A percentile compares a stretch with the other conserved stretches of the same genome.
Conservation (phyloP, 37 sponge, comb jelly and placozoan genomes). For the Cliona cf. orientalis region DNA sequence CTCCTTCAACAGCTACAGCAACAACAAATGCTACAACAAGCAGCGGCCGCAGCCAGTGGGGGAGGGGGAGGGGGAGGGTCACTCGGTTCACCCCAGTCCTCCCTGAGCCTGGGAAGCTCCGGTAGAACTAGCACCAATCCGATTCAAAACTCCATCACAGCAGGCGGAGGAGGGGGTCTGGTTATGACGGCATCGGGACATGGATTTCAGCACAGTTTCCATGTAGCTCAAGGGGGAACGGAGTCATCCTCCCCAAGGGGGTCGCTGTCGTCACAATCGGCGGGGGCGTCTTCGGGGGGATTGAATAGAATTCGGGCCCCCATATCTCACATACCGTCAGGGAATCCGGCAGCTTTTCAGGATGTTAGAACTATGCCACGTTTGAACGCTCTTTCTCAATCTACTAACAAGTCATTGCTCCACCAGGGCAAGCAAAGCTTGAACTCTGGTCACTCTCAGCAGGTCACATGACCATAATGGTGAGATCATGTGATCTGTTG, state of each 20-base stretch:
- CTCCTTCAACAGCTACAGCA: constrained; percentile 11
- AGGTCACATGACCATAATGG: constrained; percentile 26
- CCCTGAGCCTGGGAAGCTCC: neutral
- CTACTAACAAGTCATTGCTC: constrained; percentile 5
- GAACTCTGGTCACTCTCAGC: constrained; percentile 4
- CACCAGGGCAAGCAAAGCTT: neutral
- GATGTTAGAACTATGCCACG: constrained; percentile 12
- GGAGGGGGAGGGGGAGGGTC: neutral
- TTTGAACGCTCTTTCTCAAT: neutral
- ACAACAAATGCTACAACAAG: neutral
- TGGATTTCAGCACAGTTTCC: neutral
- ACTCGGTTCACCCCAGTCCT: neutral
- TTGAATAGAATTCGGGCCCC: neutral
- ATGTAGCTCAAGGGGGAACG: too few species aligned
- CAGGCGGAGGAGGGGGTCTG: neutral
- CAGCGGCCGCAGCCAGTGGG: neutral
- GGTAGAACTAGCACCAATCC: neutral
- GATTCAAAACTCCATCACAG: neutral
- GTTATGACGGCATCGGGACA: neutral
- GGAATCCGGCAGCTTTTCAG: too few species aligned
- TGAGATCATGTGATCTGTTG: constrained; percentile 9
- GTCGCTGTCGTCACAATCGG: too few species aligned
- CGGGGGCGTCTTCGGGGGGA: neutral
- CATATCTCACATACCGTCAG: neutral
- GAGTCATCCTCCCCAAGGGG: too few species aligned